phyloP scores from a whole-genome alignment of 1,140 invertebrate species.

The Atta colombica region DNA sequence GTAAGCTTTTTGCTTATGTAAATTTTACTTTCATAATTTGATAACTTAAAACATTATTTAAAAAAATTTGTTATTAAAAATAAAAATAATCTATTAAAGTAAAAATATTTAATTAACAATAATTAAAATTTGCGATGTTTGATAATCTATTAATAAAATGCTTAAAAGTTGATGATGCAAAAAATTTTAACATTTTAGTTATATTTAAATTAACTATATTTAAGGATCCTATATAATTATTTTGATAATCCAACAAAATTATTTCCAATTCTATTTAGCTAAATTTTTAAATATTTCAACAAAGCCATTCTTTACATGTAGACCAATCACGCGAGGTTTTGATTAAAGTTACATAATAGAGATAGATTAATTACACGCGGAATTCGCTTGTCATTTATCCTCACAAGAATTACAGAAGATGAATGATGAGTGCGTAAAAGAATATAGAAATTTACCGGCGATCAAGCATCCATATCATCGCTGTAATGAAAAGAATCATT shows the following conservation, averaged over 20 bases:
- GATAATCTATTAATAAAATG: not conserved
- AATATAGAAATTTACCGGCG: slow-evolving; percentile 31
- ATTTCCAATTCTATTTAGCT: too few relatives aligned
- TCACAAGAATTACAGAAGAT: not conserved
- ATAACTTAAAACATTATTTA: not conserved
- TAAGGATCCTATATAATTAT: too few relatives aligned
- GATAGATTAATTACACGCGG: not conserved
- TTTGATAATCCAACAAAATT: too few relatives aligned
- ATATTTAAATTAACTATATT: too few relatives aligned
- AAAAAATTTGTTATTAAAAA: not conserved
- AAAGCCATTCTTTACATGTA: not conserved
- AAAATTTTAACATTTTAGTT: too few relatives aligned
- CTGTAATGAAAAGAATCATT: slow-evolving; percentile 45
- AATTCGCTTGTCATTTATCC: not conserved
- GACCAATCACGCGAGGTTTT: not conserved
- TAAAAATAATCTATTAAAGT: not conserved
- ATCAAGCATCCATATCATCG: slow-evolving; percentile 38
- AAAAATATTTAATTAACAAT: not conserved
- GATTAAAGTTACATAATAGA: not conserved
- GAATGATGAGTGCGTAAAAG: slow-evolving; percentile 13
- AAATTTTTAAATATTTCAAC: too few relatives aligned
- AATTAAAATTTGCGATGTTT: not conserved
- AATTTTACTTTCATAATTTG: not conserved
- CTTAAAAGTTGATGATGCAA: too few relatives aligned
- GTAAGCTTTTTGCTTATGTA: too few relatives aligned